Evolutionary conservation across 2,113 vertebrate species (phyloP), one percentile per base, ranked within the genome.

Genomic region (Leptobrachium ailaonicum): DNA sequence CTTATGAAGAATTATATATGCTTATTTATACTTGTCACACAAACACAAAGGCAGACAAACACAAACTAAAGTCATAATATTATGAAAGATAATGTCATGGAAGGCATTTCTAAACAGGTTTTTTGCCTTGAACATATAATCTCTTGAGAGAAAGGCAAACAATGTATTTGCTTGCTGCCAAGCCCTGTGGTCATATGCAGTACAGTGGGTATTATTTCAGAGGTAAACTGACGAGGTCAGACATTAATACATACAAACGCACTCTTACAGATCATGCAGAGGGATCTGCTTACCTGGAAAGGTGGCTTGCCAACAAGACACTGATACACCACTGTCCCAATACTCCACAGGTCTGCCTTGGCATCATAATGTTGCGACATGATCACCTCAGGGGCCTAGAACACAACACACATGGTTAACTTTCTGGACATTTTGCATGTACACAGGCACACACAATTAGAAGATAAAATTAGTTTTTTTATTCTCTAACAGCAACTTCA

Each of bases 311-410:
- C 97, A 72, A 97, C 96, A 53, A 99, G 95, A 91, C 97, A 99
- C 79, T 99, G 97, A 87, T 97, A 99, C 83, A 98, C 94, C 66
- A 99, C 96, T 0, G 97, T 99, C 76, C 97, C 97, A 73, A 99
- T 96, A 89, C 97, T 99, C 97, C 97, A 98, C 82, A 98, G 90
- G 87, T 98, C 97, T 2, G 97, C 97, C 88, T 95, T 99, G 82
- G 96, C 96, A 76, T 98, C 97, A 4, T 99, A 99, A 80, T 98
- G 96, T 85, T 99, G 97, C 76, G 97, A 99, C 97, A 99, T 98
- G 77, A 99, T 99, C 79, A 99, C 97, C 86, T 98, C 97, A 12
- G 97, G 97, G 79, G 97, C 97, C 97, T 99, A 85, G 41, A 79
- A 82, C 74, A 50, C 47, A 50, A 8, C 8, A 50, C 47, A 50